phyloP scores from a whole-genome alignment of 2,888 invertebrate species.

The Glaucopsyche alexis region DNA sequence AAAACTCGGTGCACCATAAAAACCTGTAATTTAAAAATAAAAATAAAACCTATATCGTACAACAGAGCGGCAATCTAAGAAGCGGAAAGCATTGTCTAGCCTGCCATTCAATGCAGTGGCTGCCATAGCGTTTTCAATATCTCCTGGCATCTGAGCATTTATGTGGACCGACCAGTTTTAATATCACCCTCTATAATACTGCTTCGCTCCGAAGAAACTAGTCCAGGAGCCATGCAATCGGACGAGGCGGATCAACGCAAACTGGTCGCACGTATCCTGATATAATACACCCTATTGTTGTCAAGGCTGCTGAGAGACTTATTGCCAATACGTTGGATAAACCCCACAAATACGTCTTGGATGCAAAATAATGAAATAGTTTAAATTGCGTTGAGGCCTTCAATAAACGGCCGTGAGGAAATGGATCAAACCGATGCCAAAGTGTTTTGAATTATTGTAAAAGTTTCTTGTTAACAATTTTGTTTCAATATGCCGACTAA shows the following conservation, averaged over 20 bases:
- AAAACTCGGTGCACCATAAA: background rate
- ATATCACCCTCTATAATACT: constrained; percentile 33
- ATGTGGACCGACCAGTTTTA: constrained; percentile 46
- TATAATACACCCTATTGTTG: constrained; percentile 47
- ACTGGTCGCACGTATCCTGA: constrained; percentile 40
- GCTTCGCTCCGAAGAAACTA: constrained; percentile 33
- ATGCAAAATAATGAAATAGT: constrained; percentile 43
- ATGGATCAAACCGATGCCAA: constrained; percentile 30
- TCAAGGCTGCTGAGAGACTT: constrained; percentile 47
- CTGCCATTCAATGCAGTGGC: constrained; percentile 47
- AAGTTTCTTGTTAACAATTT: background rate
- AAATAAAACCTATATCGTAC: background rate
- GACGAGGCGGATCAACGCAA: constrained; percentile 38
- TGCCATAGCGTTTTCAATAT: constrained; percentile 55
- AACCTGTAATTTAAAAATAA: background rate
- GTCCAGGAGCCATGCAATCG: constrained; percentile 33
- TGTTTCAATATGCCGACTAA: no score
- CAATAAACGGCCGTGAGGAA: constrained; percentile 35
- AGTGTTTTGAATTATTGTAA: background rate
- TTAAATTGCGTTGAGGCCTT: constrained; percentile 39
- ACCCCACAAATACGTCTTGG: constrained; percentile 39
- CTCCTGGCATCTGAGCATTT: constrained; percentile 50
- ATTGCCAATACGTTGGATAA: constrained; percentile 55
- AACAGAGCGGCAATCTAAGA: background rate
- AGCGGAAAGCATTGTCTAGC: constrained; percentile 35